Base-by-base conservation (phyloP, 2,113 vertebrate species). In the Hippolais icterina region DNA sequence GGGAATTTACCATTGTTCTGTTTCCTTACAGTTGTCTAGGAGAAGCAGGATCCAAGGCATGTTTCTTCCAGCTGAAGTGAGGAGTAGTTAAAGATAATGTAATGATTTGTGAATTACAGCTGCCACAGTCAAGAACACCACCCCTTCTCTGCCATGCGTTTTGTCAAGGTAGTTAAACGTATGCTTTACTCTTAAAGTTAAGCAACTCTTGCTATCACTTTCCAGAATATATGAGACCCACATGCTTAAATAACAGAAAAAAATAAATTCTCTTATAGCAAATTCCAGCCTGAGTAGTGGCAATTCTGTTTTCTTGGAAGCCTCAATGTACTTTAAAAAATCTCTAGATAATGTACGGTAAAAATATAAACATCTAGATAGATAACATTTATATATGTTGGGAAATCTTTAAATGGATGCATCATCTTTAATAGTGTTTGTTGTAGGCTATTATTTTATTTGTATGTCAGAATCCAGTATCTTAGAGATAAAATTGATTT, bases 401-500 rank as follows among this genome's bases (percentile, higher is more conserved):
- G 31, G n/a, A 76, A 80, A 50, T 54, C 35, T 93, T 93, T 60
- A 89, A 76, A 59, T 46, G 47, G 11, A 44, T 89, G 42, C 54
- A 56, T 42, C 61, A 65, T 95, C 88, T 87, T 33, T 84, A 74
- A 74, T 94, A 90, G 42, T 77, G 25, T 80, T 85, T 80, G n/a
- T 83, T 95, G 83, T 83, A 78, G 60, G 37, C 49, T 42, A 19
- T 96, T 94, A 71, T 82, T 79, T 86, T 89, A 68, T 89, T 95
- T 66, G 52, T 77, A 41, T 85, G 78, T 93, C 93, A 64, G 78
- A 83, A 84, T 89, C 37, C 37, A 79, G 61, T 85, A 91, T 97
- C 88, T 95, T 87, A 69, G 93, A 96, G 90, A 83, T 79, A 42
- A 52, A 83, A 83, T 87, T 74, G 83, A 68, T 93, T 97, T 96